Base-by-base conservation (phyloP, 2,888 invertebrate species). In the Brachylomia viminalis region DNA sequence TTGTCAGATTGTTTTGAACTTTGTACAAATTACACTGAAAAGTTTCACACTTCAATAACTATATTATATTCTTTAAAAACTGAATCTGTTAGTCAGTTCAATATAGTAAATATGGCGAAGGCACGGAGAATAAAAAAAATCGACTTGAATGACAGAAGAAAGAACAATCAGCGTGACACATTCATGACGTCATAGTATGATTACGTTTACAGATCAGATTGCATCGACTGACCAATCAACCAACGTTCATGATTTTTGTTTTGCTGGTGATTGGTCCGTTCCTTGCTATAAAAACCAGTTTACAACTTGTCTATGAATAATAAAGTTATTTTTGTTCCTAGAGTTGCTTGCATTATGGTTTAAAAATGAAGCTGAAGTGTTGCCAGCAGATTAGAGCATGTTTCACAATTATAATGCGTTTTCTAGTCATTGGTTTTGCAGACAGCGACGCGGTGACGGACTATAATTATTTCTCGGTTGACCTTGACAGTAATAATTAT, bases 81-180 rank as follows among this genome's bases (percentile, higher is more conserved):
- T 70, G 65, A 68, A 38, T 68, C 64, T 72, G 17, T 52, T 49
- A 77, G 69, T 80, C 62, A 65, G 38, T 70, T 82, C 75, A 78
- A 56, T 62, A 79, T 83, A 76, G 79, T 85, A 90, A 91, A 88
- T 89, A 91, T 90, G 92, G 91, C 91, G 90, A 87, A 85, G 80
- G 85, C 82, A 84, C 78, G 58, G 75, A 52, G 75, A 83, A 81
- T 65, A 73, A 86, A 72, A 79, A 78, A 75, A 83, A 38, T 61
- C 61, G 13, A 61, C 72, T 79, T 62, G 65, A 78, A 77, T 79
- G 75, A 79, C 73, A 83, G 66, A 67, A 71, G 56, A 75, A 84
- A 83, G 79, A 78, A 79, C 84, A 83, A 84, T 80, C 79, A 84
- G 72, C 79, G 68, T 78, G 92, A 91, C 90, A 91, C 87, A 89